A percentile compares a stretch with the other conserved stretches of the same genome.
Evolutionary conservation across 2,888 invertebrate genomes (phyloP).

Genomic region (Pimpla rufipes): DNA sequence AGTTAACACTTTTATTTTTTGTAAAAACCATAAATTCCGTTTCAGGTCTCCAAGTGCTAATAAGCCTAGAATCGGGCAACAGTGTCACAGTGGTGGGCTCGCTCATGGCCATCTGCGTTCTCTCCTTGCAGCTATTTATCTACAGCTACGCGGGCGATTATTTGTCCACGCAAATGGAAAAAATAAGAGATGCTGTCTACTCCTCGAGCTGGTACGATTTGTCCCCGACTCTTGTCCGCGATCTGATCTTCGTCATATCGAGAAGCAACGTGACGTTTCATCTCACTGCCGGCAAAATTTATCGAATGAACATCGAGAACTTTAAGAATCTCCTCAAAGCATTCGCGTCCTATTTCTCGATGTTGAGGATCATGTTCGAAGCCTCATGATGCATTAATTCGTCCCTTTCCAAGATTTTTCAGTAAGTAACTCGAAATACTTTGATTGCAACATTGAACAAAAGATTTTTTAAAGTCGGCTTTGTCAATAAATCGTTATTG

Average conservation of each 20-base stretch:
- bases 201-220: constrained; percentile 55
- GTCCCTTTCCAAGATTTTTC: background rate
- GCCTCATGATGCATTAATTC: constrained; percentile 27
- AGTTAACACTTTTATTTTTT: background rate
- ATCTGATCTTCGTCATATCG: constrained; percentile 56
- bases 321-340: constrained; percentile 64
- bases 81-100: constrained; percentile 8
- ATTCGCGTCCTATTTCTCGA: constrained; percentile 60
- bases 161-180: constrained; percentile 33
- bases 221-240: constrained; percentile 31
- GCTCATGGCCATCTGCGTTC: constrained; percentile 31
- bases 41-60: constrained; percentile 46
- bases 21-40: constrained; percentile 22
- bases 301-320: too few relatives aligned
- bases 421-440: background rate
- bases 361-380: constrained; percentile 56
- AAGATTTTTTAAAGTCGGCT: background rate
- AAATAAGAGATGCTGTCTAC: constrained; percentile 47
- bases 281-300: constrained; percentile 65
- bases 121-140: constrained; percentile 57
- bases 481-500: constrained; percentile 22
- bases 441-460: background rate
- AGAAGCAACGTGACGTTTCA: constrained; percentile 37
- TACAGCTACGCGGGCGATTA: constrained; percentile 63
- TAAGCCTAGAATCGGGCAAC: constrained; percentile 48